Base-by-base conservation (phyloP, 2,888 invertebrate species). In the Siphonodentalium dalli region DNA sequence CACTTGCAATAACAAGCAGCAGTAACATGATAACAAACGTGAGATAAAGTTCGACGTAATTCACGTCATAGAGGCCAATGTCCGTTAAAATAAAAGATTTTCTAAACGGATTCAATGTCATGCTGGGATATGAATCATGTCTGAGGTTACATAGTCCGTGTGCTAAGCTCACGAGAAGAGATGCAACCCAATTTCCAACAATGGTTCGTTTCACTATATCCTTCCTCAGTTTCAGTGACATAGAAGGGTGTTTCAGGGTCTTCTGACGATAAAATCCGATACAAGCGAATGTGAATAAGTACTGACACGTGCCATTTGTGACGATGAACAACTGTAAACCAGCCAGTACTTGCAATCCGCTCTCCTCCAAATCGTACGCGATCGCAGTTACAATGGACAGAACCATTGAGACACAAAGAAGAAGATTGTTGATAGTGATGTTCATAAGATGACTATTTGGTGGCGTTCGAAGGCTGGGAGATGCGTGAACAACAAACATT, bases 391-490 rank as follows among this genome's bases (percentile, higher is more conserved):
- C 44, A 21, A 72, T 35, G 4, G 74, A 70, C 3, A 74, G 46
- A 11, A 72, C 11, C 71, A 75, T 74, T 46, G 65, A 63, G 6
- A 69, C 8, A 26, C 67, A 65, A 34, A 77, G 51, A 6, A 71
- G 40, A 11, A 75, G 37, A 54, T 77, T 77, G 42, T 70, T 77
- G 33, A 67, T 59, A 50, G 77, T 74, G 20, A 78, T 77, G 58
- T 76, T 78, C 43, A 77, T 64, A 11, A 78, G 66, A 48, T 77
- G 75, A 11, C 63, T 67, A 57, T 78, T 78, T 21, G 78, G 75
- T 2, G 78, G 77, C 6, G 78, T 76, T 44, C 63, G 67, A 34
- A 77, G 59, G 31, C 67, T 72, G n/a, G 77, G 74, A 1, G 77
- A 77, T 41, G 65, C 55, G 43, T 68, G 64, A 8, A 75, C 73